phyloP scores from a whole-genome alignment of 2,888 invertebrate species.

The Perithous albicinctus region DNA sequence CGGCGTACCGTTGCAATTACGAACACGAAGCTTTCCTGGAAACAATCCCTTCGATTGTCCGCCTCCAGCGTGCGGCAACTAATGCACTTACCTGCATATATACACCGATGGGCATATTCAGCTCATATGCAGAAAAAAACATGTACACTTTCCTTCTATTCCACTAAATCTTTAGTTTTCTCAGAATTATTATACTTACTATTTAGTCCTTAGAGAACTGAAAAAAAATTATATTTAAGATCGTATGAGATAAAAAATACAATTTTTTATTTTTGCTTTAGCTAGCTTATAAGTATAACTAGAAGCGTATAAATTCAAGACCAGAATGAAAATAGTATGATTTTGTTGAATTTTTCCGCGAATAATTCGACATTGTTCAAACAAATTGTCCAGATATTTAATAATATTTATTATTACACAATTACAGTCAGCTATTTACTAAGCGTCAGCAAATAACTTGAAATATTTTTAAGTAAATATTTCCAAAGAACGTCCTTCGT shows the following conservation, averaged over 20 bases:
- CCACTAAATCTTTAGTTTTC: background rate
- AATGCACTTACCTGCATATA: slow-evolving; percentile 56
- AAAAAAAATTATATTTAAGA: background rate
- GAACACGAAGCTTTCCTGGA: slow-evolving; percentile 74
- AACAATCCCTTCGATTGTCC: slow-evolving; percentile 73
- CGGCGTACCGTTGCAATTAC: slow-evolving; percentile 67
- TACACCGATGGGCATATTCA: slow-evolving; percentile 44
- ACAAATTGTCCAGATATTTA: too few relatives aligned
- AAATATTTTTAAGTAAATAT: too few relatives aligned
- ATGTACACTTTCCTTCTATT: background rate
- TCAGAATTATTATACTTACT: background rate
- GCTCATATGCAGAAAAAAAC: background rate
- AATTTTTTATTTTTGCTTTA: too few relatives aligned
- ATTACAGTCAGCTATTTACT: too few relatives aligned
- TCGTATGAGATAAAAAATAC: background rate
- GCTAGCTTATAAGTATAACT: too few relatives aligned
- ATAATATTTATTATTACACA: too few relatives aligned
- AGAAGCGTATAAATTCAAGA: too few relatives aligned
- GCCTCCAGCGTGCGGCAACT: slow-evolving; percentile 62
- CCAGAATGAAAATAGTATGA: too few relatives aligned
- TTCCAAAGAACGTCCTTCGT: too few relatives aligned
- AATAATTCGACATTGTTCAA: too few relatives aligned
- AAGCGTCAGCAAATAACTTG: too few relatives aligned
- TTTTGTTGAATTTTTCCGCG: too few relatives aligned
- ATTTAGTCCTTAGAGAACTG: background rate